Evolutionary conservation across 1,140 invertebrate species (phyloP), one percentile per base, ranked within the genome.

Genomic region (Arion vulgaris): DNA sequence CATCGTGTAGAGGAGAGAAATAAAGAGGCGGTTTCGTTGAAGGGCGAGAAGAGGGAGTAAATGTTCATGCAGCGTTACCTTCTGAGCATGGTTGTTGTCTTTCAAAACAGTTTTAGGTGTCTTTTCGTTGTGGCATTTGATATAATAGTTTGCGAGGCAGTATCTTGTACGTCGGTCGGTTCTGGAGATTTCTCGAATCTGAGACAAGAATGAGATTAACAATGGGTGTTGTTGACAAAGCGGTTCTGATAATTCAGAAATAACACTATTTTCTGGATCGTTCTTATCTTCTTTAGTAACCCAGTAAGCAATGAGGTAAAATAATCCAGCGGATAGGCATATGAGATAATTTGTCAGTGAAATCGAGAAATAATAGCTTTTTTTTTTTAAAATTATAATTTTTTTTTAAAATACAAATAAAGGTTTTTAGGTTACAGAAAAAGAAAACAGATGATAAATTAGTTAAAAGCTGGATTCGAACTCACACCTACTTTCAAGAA

Each of bases 91-190:
- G 62, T n/a, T 66, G 62, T 66, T 66, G 2, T 28, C 2, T 66
- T 66, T 66, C 62, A 23, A 66, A 66, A 66, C 62, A 66, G 11
- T 17, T 32, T n/a, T 66, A 32, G 62, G 62, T 66, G 62, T 66
- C 62, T 66, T 32, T 7, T 5, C 1, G 62, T 34, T 66, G 62
- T 66, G 62, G 62, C 62, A 66, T 66, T 66, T 66, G 62, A 66
- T 66, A 66, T 66, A 66, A 66, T 66, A 66, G n/a, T 66, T 66
- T n/a, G 28, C n/a, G 62, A 66, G 5, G 62, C 62, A 7, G 62
- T 5, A 32, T 66, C n/a, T 66, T 13, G 2, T 66, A 17, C 19
- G 62, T 66, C 62, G 62, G 28, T 17, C 5, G 62, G n/a, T 66
- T 13, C 28, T 5, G n/a, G n/a, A 28, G 9, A 17, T 2, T 66